phyloP scores from a whole-genome alignment of 2,888 invertebrate genomes.

The Globia sparganii region DNA sequence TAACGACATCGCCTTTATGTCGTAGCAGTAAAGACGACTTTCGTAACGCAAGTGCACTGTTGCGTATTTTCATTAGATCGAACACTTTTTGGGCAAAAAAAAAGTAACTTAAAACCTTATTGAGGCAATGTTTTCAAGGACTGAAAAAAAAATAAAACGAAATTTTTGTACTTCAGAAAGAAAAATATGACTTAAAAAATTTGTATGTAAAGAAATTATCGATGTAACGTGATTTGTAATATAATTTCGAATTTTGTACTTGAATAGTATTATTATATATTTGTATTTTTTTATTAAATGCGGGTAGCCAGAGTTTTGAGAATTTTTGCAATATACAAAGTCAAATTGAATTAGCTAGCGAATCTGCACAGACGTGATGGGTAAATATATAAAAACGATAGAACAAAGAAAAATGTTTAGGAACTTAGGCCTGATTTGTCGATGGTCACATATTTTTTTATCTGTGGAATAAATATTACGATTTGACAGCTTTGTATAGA shows the following conservation, averaged over 20 bases:
- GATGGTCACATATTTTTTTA: too few species aligned
- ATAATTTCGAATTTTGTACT: constrained; percentile 46
- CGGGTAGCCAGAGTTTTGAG: constrained; percentile 24
- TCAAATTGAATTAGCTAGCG: neutral
- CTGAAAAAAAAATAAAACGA: constrained; percentile 43
- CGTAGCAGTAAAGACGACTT: neutral
- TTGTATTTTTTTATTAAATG: constrained; percentile 23
- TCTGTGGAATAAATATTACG: too few species aligned
- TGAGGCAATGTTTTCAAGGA: constrained; percentile 32
- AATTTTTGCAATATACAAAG: neutral
- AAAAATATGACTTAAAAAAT: constrained; percentile 42
- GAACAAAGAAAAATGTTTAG: neutral
- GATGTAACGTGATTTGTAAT: constrained; percentile 27
- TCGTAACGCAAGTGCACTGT: neutral
- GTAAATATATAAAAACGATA: accelerated
- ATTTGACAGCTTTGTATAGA: too few species aligned
- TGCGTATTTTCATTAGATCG: constrained; percentile 1
- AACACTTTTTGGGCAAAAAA: constrained; percentile 10
- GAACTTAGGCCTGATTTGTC: too few species aligned
- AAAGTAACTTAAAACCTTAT: constrained; percentile 11
- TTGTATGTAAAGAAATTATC: constrained; percentile 27
- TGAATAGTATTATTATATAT: constrained; percentile 49
- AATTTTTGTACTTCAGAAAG: constrained; percentile 49
- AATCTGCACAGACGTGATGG: neutral
- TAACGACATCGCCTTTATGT: neutral